Evolutionary conservation across 2,888 invertebrate species (phyloP).

Genomic region (Uropetala carovei): DNA sequence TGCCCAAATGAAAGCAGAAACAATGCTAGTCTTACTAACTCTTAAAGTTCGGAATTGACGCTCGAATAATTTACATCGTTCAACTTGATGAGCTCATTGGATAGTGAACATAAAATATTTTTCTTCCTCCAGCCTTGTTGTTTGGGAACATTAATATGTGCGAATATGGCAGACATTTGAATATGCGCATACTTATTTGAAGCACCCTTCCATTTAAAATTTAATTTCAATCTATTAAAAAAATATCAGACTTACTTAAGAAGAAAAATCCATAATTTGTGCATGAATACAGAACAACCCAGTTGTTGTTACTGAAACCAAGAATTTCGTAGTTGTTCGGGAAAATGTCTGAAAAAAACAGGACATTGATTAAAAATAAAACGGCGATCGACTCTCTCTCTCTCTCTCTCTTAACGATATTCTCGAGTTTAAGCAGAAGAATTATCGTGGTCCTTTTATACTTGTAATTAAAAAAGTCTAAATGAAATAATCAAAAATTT

Average conservation of each 20-base stretch:
- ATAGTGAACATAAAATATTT: too few species aligned
- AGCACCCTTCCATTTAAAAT: too few species aligned
- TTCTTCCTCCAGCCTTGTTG: too few species aligned
- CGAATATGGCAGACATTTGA: too few species aligned
- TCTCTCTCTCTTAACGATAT: background rate
- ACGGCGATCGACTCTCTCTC: background rate
- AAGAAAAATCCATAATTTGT: constrained; percentile 33
- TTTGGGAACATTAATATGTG: too few species aligned
- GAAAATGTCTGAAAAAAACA: constrained; percentile 21
- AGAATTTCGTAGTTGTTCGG: constrained; percentile 2
- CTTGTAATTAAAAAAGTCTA: background rate
- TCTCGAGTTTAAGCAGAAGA: background rate
- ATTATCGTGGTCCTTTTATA: background rate
- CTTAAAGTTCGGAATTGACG: too few species aligned
- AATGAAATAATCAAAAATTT: background rate
- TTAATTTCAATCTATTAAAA: too few species aligned
- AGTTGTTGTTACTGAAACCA: background rate
- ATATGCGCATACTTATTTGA: too few species aligned
- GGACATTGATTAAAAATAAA: background rate
- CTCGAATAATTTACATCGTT: too few species aligned
- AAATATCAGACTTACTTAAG: background rate
- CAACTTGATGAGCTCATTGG: too few species aligned
- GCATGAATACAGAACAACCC: constrained; percentile 4
- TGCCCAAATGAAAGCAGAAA: too few species aligned
- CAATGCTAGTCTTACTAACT: too few species aligned